Conservation (phyloP, 1,140 invertebrate genomes). For the Bombyx mandarina region DNA sequence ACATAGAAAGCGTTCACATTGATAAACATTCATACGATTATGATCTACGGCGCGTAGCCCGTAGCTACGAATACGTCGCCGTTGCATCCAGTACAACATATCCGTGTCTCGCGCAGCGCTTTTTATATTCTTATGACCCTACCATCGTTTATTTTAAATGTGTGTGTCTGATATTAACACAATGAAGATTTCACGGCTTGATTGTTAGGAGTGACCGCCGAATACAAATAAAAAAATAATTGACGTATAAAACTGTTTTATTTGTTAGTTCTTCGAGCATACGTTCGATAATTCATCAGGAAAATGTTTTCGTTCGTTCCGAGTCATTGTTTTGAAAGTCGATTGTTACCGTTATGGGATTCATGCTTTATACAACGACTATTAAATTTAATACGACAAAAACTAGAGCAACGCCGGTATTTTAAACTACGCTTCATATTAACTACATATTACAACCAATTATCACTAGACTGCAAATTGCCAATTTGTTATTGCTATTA, state of each 20-base stretch:
- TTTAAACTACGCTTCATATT: too few species aligned
- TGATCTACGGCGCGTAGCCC: slow-evolving; percentile 68
- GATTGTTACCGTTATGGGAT: too few species aligned
- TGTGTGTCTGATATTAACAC: slow-evolving; percentile 3
- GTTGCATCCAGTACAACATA: slow-evolving; percentile 27
- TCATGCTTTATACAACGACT: too few species aligned
- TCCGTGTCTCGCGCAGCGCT: not conserved
- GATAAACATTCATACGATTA: slow-evolving; percentile 68
- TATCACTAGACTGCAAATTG: too few species aligned
- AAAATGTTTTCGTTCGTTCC: too few species aligned
- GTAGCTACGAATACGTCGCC: slow-evolving; percentile 32
- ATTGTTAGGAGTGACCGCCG: slow-evolving; percentile 3
- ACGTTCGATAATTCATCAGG: too few species aligned
- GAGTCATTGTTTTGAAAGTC: too few species aligned
- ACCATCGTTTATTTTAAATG: slow-evolving; percentile 6
- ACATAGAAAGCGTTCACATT: slow-evolving; percentile 27
- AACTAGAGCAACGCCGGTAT: too few species aligned
- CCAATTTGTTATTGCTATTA: too few species aligned
- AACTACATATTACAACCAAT: too few species aligned
- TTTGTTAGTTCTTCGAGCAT: too few species aligned
- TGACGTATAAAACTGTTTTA: slow-evolving; percentile 1
- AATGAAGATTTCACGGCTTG: slow-evolving; percentile 5
- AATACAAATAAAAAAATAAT: slow-evolving; percentile 3
- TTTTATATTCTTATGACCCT: slow-evolving; percentile 3
- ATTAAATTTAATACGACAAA: too few species aligned